Evolutionary conservation across 2,113 vertebrate species (phyloP).

Genomic region (Bos indicus): DNA sequence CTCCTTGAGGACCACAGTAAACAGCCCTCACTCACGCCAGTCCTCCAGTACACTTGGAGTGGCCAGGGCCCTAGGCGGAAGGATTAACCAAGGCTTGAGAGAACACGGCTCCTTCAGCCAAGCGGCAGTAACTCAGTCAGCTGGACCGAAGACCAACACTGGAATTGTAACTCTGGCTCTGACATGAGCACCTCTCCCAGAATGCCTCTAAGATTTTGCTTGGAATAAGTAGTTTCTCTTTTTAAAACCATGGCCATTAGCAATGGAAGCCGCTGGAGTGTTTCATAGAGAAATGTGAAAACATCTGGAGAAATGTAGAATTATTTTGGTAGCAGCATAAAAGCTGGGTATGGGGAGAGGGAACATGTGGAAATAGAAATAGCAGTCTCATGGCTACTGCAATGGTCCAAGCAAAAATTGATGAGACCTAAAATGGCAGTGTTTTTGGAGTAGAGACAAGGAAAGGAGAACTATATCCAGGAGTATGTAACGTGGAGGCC

Average conservation of each 20-base stretch:
- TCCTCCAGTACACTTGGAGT: too few relatives aligned
- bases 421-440: not conserved
- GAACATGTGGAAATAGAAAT: rapidly evolving
- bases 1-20: not conserved
- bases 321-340: not conserved
- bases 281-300: not conserved
- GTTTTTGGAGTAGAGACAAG: rapidly evolving
- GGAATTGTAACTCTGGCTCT: not conserved
- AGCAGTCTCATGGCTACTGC: not conserved
- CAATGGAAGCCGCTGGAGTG: not conserved
- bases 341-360: not conserved
- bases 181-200: not conserved
- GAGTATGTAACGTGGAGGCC: not conserved
- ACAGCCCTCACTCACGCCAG: not conserved
- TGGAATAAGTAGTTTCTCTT: not conserved
- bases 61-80: not conserved
- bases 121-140: not conserved
- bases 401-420: rapidly evolving
- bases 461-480: too few relatives aligned
- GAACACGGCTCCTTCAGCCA: not conserved
- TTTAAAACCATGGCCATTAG: not conserved
- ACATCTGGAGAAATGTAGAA: not conserved
- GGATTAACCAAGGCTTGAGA: not conserved
- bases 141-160: not conserved
- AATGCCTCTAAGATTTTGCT: not conserved